phyloP scores from a whole-genome alignment of 2,797 vertebrate genomes.

The Pantherophis vulpinus region DNA sequence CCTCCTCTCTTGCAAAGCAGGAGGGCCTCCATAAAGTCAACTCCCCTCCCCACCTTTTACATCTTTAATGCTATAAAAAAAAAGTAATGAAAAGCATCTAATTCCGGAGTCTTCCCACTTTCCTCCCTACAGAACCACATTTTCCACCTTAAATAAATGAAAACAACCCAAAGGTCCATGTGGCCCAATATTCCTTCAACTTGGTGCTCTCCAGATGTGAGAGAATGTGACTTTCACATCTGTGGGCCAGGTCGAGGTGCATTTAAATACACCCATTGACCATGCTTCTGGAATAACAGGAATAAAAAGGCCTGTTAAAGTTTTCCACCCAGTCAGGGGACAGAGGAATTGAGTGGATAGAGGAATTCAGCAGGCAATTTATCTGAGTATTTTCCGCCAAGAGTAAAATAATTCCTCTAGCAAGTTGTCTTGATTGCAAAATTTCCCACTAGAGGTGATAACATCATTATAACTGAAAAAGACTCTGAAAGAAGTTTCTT shows the following conservation, averaged over 20 bases:
- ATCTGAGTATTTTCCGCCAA: not conserved
- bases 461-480: not conserved
- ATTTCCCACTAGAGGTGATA: not conserved
- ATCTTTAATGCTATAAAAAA: not conserved
- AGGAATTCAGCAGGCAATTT: not conserved
- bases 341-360: not conserved
- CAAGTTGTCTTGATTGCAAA: not conserved
- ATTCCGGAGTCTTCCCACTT: not conserved
- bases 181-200: not conserved
- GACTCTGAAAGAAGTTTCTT: not conserved
- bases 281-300: not conserved
- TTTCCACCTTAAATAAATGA: not conserved
- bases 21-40: not conserved
- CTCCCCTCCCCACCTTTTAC: not conserved
- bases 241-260: not conserved
- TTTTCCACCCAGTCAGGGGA: not conserved
- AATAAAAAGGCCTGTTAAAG: not conserved
- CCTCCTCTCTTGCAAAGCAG: slow-evolving; percentile 36
- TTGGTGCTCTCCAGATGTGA: not conserved
- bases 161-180: not conserved
- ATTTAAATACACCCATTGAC: not conserved
- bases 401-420: not conserved
- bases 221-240: not conserved
- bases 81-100: not conserved
- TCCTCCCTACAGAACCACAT: not conserved